Percentiles rank a stretch among this genome's conserved stretches.
phyloP scores from a whole-genome alignment of 2,888 invertebrate species.

The Callimorpha dominula region DNA sequence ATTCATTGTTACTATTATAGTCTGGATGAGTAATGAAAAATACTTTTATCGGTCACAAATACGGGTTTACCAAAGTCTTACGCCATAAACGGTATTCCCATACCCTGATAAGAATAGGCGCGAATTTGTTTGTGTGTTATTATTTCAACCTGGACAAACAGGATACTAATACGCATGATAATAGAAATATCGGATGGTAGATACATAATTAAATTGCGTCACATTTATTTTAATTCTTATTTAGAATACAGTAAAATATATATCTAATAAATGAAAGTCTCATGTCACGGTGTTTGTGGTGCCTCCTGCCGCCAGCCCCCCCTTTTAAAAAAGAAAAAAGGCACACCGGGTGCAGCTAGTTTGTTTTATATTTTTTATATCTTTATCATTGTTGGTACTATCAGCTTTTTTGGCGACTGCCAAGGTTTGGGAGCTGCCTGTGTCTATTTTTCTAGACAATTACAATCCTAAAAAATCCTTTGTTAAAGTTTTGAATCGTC shows the following conservation, averaged over 20 bases:
- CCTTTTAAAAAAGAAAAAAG: too few relatives aligned
- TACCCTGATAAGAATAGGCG: conserved; percentile 16
- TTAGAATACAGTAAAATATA: neutral
- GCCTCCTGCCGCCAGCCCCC: too few relatives aligned
- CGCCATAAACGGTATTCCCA: conserved; percentile 17
- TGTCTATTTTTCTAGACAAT: too few relatives aligned
- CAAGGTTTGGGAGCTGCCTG: too few relatives aligned
- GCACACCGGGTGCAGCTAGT: too few relatives aligned
- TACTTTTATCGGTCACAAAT: conserved; percentile 61
- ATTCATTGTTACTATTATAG: conserved; percentile 56
- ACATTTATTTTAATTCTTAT: neutral
- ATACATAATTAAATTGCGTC: neutral
- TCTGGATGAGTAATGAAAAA: conserved; percentile 64
- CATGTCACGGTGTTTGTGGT: too few relatives aligned
- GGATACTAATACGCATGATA: conserved; percentile 2
- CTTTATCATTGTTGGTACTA: too few relatives aligned
- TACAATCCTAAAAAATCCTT: too few relatives aligned
- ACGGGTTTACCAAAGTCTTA: conserved; percentile 57
- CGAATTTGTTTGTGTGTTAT: conserved; percentile 12
- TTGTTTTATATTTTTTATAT: too few relatives aligned
- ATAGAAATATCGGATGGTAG: neutral
- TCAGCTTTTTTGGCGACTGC: too few relatives aligned
- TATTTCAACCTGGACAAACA: neutral
- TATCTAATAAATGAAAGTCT: too few relatives aligned
- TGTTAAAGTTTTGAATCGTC: too few relatives aligned